Percentiles rank a stretch among this genome's conserved stretches.
phyloP scores from a whole-genome alignment of 2,797 vertebrate species.

The Ciconia nigra region DNA sequence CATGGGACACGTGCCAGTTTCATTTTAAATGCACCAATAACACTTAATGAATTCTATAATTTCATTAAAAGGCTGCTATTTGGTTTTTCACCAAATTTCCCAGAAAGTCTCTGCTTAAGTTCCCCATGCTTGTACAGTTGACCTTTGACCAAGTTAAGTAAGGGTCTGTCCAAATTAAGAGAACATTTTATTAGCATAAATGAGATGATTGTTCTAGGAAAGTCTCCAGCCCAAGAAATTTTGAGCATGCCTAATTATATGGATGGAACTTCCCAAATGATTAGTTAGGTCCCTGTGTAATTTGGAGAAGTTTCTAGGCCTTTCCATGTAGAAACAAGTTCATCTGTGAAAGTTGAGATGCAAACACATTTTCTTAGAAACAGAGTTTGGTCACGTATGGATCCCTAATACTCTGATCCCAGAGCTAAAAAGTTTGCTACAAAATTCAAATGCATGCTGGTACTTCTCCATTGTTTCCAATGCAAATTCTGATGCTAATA shows the following conservation, averaged over 20 bases:
- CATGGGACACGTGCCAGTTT: not conserved
- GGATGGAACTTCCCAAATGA: not conserved
- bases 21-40: not conserved
- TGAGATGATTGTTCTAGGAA: not conserved
- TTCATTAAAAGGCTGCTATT: not conserved
- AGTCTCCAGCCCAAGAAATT: not conserved
- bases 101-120: not conserved
- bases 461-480: not conserved
- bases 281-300: not conserved
- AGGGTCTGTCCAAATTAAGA: not conserved
- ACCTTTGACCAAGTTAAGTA: not conserved
- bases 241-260: not conserved
- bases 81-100: not conserved
- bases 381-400: not conserved
- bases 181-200: not conserved
- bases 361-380: not conserved
- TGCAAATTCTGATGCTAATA: not conserved
- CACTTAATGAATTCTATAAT: not conserved
- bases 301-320: not conserved
- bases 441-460: not conserved
- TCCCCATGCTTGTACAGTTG: not conserved
- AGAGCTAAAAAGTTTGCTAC: not conserved
- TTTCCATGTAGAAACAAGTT: not conserved
- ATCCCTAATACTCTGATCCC: not conserved
- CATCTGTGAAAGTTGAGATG: not conserved